Base-by-base conservation (phyloP, 2,888 invertebrate species). In the Diarsia dahlii region DNA sequence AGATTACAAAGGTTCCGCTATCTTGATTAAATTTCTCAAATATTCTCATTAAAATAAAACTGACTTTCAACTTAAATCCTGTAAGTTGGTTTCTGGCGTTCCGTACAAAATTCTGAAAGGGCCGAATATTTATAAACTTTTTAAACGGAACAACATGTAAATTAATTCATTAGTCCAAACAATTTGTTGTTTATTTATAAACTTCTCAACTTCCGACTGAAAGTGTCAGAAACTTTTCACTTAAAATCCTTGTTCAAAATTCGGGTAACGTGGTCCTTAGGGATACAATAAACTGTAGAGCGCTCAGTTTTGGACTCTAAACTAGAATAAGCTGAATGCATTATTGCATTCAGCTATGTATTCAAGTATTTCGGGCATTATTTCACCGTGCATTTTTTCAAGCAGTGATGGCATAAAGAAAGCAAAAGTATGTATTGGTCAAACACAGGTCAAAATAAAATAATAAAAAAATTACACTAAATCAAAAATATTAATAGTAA, bases 151-250 rank as follows among this genome's bases (percentile, higher is more conserved):
- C 75, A 84, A 82, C 84, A 46, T 84, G 87, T 85, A 86, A 80
- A 87, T 88, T 85, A 87, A 88, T 87, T 89, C 86, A 89, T 90
- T 89, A 88, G 85, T 82, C 80, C 76, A 79, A 88, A 85, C 83
- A 84, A 85, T 86, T 86, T 85, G 89, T 88, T 89, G 88, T 88
- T 85, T 80, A 78, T 74, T 74, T 74, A 84, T 71, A 69, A 81
- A 80, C 80, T 71, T 71, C 63, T 54, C 60, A 81, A 72, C 84
- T 81, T 84, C 68, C 46, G 65, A 71, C 68, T 75, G 52, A 62
- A 84, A 82, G 75, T 80, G 84, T 72, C 81, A 56, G 64, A 82
- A 84, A 84, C 74, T 84, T 84, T 74, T 80, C 80, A 62, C 68
- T 71, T 74, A 54, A 74, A 84, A 80, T 74, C 74, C 60, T 60